Base-by-base conservation (phyloP, 2,797 vertebrate genomes). In the Lacerta viridis region DNA sequence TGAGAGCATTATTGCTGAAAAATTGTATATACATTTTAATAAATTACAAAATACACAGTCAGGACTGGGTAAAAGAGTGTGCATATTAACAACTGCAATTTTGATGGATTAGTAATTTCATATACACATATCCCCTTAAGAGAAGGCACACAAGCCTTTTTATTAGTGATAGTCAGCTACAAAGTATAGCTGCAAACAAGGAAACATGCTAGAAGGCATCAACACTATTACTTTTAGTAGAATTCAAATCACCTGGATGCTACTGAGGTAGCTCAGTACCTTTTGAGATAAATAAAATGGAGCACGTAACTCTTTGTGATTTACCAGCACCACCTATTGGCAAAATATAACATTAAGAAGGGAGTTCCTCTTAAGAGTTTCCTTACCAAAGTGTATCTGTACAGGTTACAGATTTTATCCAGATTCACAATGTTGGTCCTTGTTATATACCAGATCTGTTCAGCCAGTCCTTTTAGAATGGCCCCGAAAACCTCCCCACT, bases 321-420 rank as follows among this genome's bases (percentile, higher is more conserved):
- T 91, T 89, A 64, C 86, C 92, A 94, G 87, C 93, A 93, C 95
- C 95, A 96, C 88, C 95, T 96, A 93, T 89, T 93, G 95, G 87
- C 83, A 83, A 87, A 91, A 7, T 36, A 55, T 68, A 92, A 4
- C 80, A 59, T 27, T 92, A 68, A 95, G 15, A 74, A 90, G 2
- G 80, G 55, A 90, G 23, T 68, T 1, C 46, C 17, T 69, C 17
- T 76, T 10, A 85, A 43, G 72, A 76, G 59, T 43, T 74, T 20
- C 27, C 6, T 43, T 86, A 50, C 43, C 25, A 20, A 80, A 86
- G 68, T 29, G 23, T 29, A 9, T 5, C 41, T 59, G 43, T 61
- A 43, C 27, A 39, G 15, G 9, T 90, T 91, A 1, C 39, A 64
- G 36, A 8, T 74, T 87, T 59, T 33, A 81, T 75, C 50, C 7